phyloP scores from a whole-genome alignment of 1,140 invertebrate species.

The Andricus grossulariae region DNA sequence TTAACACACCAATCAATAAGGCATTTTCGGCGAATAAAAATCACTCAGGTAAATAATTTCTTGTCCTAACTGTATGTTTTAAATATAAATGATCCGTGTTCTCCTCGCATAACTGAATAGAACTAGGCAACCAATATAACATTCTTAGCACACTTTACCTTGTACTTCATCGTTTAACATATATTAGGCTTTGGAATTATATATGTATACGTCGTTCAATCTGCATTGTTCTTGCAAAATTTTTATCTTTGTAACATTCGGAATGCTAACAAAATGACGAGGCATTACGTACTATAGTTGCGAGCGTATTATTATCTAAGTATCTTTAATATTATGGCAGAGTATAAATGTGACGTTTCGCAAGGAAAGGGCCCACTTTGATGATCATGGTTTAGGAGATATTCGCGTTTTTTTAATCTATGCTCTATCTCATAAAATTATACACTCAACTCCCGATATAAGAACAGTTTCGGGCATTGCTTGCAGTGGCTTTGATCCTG shows the following conservation, averaged over 20 bases:
- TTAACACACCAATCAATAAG: conserved; percentile 5
- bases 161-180: conserved; percentile 20
- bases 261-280: conserved; percentile 19
- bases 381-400: too few relatives aligned
- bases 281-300: conserved; percentile 23
- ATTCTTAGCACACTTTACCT: conserved; percentile 28
- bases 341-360: not conserved
- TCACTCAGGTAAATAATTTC: not conserved
- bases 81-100: conserved; percentile 9
- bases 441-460: too few relatives aligned
- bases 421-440: not conserved
- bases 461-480: too few relatives aligned
- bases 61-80: not conserved
- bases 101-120: not conserved
- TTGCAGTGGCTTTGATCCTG: too few relatives aligned
- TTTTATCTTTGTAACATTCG: conserved; percentile 10
- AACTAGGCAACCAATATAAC: conserved; percentile 28
- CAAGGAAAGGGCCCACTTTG: too few relatives aligned
- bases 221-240: conserved; percentile 16
- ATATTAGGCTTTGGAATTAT: conserved; percentile 24
- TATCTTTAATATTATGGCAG: conserved; percentile 23
- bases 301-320: conserved; percentile 1
- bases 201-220: not conserved
- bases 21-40: conserved; percentile 23
- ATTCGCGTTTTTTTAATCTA: not conserved